These are phyloP conservation scores for Galerucella calmariensis DNA, from an alignment of 2,888 invertebrate genomes.

Conservation along the genomic window DNA sequence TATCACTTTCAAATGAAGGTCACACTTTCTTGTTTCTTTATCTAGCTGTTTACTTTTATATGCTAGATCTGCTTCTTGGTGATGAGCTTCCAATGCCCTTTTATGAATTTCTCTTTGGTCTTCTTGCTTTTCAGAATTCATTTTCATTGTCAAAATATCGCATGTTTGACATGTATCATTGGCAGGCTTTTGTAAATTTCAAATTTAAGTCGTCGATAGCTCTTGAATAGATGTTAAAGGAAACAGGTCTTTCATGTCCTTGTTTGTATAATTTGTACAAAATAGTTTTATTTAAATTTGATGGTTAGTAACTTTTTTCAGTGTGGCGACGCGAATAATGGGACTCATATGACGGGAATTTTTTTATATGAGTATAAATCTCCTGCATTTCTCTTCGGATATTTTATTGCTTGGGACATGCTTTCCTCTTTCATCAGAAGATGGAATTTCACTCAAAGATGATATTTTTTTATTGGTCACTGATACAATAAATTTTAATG, in stretches of 20 bases:
- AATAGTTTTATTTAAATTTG: neutral
- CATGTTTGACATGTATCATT: no score
- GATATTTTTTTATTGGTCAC: neutral
- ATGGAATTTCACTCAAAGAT: neutral
- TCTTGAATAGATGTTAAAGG: neutral
- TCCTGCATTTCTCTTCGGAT: neutral
- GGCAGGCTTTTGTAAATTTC: no score
- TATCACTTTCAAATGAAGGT: neutral
- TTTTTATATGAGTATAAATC: neutral
- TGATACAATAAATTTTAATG: neutral
- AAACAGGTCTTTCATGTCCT: neutral
- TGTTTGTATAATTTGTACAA: neutral
- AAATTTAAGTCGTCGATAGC: no score
- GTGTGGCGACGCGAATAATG: neutral
- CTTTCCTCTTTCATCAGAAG: neutral
- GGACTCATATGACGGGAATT: neutral
- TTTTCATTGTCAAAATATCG: no score
- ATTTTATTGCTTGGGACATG: constrained; percentile 4
- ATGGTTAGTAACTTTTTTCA: neutral
- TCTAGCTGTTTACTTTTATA: neutral
- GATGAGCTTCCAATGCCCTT: neutral
- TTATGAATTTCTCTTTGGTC: neutral
- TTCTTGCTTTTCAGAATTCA: neutral
- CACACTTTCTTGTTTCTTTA: neutral
- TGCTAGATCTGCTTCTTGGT: neutral